Evolutionary conservation across 2,113 vertebrate species (phyloP), one percentile per base, ranked within the genome.

Genomic region (Engystomops pustulosus): DNA sequence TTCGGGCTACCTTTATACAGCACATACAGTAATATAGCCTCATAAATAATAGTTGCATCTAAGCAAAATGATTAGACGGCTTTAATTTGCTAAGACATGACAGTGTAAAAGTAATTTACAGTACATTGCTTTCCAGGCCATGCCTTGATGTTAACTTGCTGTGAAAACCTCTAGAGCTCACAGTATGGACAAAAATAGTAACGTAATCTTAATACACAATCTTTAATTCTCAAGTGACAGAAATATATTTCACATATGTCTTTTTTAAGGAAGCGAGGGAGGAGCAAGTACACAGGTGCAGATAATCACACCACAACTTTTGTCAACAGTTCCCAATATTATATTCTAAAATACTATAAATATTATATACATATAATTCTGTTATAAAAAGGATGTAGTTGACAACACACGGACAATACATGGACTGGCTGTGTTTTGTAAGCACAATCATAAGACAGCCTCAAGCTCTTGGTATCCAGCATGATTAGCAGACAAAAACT

Each of bases 361-460:
- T n/a, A n/a, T n/a, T n/a, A n/a, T n/a, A n/a, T n/a, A n/a, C n/a
- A n/a, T n/a, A n/a, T n/a, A n/a, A n/a, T n/a, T n/a, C n/a, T n/a
- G n/a, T n/a, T n/a, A n/a, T n/a, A n/a, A n/a, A n/a, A n/a, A n/a
- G n/a, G n/a, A n/a, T n/a, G n/a, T n/a, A n/a, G n/a, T n/a, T n/a
- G n/a, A n/a, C n/a, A n/a, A n/a, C n/a, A n/a, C n/a, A 65, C 11
- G 18, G 17, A 62, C 70, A 83, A 69, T 78, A 49, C 32, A 51
- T 55, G n/a, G 7, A 69, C 55, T 84, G 32, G 25, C 51, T 60
- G 23, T 60, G 34, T 60, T 51, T 76, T 84, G 44, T 68, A 84
- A 76, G 71, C 44, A 70, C 32, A 78, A 84, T 84, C 82, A 84
- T 84, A 47, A 84, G 82, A 84, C 82, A 78, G 62, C 65, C 82